Conservation (phyloP, 1,140 invertebrate species). For the Rhagoletis pomonella region DNA sequence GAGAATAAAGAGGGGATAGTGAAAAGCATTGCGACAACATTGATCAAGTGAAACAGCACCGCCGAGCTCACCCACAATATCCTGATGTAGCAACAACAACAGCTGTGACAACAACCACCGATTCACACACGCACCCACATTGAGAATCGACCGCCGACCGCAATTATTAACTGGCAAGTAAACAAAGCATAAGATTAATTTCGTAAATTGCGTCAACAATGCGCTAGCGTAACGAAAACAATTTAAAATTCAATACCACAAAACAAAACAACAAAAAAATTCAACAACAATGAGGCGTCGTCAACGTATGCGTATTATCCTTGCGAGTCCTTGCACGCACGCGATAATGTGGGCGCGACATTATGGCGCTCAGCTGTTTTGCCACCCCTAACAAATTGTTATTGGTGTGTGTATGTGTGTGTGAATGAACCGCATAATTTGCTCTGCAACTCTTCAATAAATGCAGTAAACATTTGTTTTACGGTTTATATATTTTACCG, state of each 20-base stretch:
- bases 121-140: neutral
- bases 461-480: constrained; percentile 42
- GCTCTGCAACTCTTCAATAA: neutral
- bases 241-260: constrained; percentile 44
- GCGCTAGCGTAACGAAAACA: constrained; percentile 44
- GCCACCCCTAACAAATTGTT: constrained; percentile 31
- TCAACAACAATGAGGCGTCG: neutral
- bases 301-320: neutral
- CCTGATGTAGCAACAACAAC: neutral
- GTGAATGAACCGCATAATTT: too few species aligned
- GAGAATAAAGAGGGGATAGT: neutral
- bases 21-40: too few species aligned
- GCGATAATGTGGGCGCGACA: constrained; percentile 29
- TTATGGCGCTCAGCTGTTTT: constrained; percentile 30
- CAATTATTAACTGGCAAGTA: constrained; percentile 49
- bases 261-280: neutral
- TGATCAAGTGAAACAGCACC: too few species aligned
- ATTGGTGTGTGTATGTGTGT: neutral
- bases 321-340: neutral
- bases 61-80: too few species aligned
- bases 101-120: neutral
- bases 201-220: constrained; percentile 40
- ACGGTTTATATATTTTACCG: neutral
- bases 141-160: constrained; percentile 22
- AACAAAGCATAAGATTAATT: constrained; percentile 49